Conservation (phyloP, 2,888 invertebrate species). For the Rhaphigaster nebulosa region DNA sequence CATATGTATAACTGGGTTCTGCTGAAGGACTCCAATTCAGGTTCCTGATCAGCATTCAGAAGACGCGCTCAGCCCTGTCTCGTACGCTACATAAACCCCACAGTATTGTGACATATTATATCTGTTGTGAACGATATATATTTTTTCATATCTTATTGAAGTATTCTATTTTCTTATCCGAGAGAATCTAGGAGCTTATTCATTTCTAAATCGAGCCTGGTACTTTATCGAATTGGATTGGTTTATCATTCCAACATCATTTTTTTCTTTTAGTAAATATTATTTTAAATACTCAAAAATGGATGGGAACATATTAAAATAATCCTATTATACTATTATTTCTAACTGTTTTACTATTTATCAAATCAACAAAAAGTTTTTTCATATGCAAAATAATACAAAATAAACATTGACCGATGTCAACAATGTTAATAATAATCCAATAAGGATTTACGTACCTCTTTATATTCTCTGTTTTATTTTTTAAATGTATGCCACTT, state of each 20-base stretch:
- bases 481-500: too few species aligned
- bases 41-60: slow-evolving; percentile 27
- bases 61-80: not conserved
- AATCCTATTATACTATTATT: too few species aligned
- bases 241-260: not conserved
- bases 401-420: too few species aligned
- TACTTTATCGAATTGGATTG: not conserved
- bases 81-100: slow-evolving; percentile 36
- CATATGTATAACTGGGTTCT: not conserved
- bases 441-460: too few species aligned
- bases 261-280: too few species aligned
- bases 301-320: too few species aligned
- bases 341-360: too few species aligned
- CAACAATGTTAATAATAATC: too few species aligned
- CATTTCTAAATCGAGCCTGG: not conserved
- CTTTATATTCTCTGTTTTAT: too few species aligned
- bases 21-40: not conserved
- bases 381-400: too few species aligned
- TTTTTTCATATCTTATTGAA: slow-evolving; percentile 7
- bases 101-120: slow-evolving; percentile 29
- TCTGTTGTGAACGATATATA: slow-evolving; percentile 1
- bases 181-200: not conserved
- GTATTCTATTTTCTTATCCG: not conserved
- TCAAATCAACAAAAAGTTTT: too few species aligned
- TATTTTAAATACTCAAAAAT: too few species aligned